Evolutionary conservation across 2,797 vertebrate genomes (phyloP).

Genomic region (Pelodytes ibericus): DNA sequence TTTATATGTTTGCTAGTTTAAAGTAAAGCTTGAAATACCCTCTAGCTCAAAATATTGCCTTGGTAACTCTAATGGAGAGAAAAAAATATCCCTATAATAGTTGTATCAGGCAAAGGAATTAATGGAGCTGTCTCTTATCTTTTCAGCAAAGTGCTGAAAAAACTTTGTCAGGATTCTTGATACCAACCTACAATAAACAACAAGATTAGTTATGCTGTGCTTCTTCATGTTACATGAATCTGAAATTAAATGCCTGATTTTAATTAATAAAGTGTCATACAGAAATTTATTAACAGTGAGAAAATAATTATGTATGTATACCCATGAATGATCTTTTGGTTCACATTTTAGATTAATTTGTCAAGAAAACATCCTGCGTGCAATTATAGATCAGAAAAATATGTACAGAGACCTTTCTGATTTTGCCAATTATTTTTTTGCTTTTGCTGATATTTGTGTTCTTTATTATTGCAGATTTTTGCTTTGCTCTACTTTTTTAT

Average conservation of each 20-base stretch:
- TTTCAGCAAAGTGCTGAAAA: neutral
- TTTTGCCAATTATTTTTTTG: slow-evolving; percentile 42
- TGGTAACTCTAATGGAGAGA: too few species aligned
- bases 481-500: neutral
- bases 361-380: slow-evolving; percentile 15
- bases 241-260: neutral
- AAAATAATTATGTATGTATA: slow-evolving; percentile 17
- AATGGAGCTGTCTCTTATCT: neutral
- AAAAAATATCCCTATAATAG: too few species aligned
- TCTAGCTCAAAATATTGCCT: too few species aligned
- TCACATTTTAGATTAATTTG: slow-evolving; percentile 12
- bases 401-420: slow-evolving; percentile 5
- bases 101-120: neutral
- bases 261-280: slow-evolving; percentile 34
- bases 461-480: slow-evolving; percentile 10
- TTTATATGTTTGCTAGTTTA: too few species aligned
- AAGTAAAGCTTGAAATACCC: too few species aligned
- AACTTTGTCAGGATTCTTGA: neutral
- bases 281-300: slow-evolving; percentile 1
- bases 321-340: slow-evolving; percentile 9
- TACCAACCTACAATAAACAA: neutral
- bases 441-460: slow-evolving; percentile 2
- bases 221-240: neutral
- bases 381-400: slow-evolving; percentile 26
- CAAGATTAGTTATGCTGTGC: neutral